phyloP scores from a whole-genome alignment of 2,113 vertebrate genomes.

The Scatophagus argus region DNA sequence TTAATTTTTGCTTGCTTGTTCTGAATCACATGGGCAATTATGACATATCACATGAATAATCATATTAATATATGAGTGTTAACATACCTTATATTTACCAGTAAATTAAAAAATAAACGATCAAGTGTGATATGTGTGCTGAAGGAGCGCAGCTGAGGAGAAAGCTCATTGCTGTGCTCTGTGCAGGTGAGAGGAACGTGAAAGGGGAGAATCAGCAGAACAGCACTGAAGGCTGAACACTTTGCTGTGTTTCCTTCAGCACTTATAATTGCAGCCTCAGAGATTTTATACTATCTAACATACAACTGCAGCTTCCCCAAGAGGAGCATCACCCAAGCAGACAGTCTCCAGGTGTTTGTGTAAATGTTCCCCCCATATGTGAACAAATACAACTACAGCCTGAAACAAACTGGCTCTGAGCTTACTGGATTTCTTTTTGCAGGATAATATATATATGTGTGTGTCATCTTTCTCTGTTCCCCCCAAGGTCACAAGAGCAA shows the following conservation, averaged over 20 bases:
- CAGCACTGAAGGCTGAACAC: constrained; percentile 42
- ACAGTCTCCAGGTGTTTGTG: constrained; percentile 29
- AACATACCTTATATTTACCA: not conserved
- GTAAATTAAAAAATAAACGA: constrained; percentile 12
- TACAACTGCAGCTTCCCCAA: not conserved
- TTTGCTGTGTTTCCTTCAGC: constrained; percentile 48
- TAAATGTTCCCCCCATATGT: constrained; percentile 35
- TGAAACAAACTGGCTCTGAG: constrained; percentile 22
- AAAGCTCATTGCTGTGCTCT: constrained; percentile 25
- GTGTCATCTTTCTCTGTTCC: not conserved
- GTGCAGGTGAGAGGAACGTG: constrained; percentile 42
- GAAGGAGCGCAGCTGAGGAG: constrained; percentile 5
- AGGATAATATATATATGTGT: constrained; percentile 25
- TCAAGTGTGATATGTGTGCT: constrained; percentile 18
- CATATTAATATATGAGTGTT: not conserved
- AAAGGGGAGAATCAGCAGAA: constrained; percentile 68
- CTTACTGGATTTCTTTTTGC: constrained; percentile 23
- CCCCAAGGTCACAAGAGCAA: constrained; percentile 53
- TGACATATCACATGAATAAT: not conserved
- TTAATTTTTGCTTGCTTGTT: not conserved
- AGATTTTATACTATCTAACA: constrained; percentile 47
- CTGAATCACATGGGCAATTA: not conserved
- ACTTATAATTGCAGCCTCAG: constrained; percentile 65
- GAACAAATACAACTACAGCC: constrained; percentile 26
- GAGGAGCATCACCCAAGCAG: constrained; percentile 19